Conservation (phyloP, 2,888 invertebrate species). For the Lithophane ornitopus region DNA sequence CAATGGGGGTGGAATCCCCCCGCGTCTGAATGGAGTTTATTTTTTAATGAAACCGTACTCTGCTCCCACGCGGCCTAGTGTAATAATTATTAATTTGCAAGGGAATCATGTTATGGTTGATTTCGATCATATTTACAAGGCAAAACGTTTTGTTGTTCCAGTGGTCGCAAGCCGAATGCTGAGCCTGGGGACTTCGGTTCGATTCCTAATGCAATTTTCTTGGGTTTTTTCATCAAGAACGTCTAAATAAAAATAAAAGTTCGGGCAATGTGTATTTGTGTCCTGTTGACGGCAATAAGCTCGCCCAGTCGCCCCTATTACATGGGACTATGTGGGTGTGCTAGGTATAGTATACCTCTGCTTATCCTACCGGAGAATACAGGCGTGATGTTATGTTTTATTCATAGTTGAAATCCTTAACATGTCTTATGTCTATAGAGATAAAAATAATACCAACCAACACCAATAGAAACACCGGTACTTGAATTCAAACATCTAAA, state of each 20-base stretch:
- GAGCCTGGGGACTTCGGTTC: not conserved
- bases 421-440: too few relatives aligned
- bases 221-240: not conserved
- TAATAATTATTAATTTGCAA: conserved; percentile 24
- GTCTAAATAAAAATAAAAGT: too few relatives aligned
- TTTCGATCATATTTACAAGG: not conserved
- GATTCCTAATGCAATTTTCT: not conserved
- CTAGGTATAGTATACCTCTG: too few relatives aligned
- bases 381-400: too few relatives aligned
- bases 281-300: too few relatives aligned
- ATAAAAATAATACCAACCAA: not conserved
- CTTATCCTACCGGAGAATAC: too few relatives aligned
- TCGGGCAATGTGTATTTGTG: too few relatives aligned
- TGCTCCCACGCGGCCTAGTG: conserved; percentile 10
- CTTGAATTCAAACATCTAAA: conserved; percentile 10
- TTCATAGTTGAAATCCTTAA: too few relatives aligned
- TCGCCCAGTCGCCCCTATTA: too few relatives aligned
- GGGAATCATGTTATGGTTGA: not conserved
- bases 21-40: conserved; percentile 48
- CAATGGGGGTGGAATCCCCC: conserved; percentile 32
- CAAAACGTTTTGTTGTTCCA: not conserved
- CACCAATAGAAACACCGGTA: not conserved
- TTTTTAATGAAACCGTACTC: conserved; percentile 55
- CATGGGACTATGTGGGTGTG: too few relatives aligned
- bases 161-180: not conserved